These are phyloP conservation scores for Cyclargus thomasi DNA, from an alignment of 1,140 invertebrate species.

Conservation along the genomic window DNA sequence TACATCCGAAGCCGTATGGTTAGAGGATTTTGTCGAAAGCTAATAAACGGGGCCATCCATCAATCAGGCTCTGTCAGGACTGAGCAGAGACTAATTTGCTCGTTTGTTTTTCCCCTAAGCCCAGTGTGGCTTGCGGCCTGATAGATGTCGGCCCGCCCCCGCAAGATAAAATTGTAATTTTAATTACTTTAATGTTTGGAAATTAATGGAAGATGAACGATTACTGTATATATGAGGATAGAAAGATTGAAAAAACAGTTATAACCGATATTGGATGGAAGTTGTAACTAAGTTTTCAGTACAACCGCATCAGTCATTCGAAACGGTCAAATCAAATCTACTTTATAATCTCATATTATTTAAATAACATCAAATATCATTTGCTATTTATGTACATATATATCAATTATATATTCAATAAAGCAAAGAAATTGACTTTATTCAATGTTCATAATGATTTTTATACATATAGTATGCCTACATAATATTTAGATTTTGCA, in stretches of 20 bases:
- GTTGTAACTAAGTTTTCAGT: neutral
- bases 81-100: constrained; percentile 59
- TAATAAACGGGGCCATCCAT: constrained; percentile 54
- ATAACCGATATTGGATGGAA: neutral
- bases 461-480: too few relatives aligned
- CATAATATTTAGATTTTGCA: too few relatives aligned
- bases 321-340: too few relatives aligned
- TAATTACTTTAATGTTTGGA: constrained; percentile 3
- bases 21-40: constrained; percentile 44
- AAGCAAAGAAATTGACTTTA: too few relatives aligned
- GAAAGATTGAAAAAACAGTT: neutral
- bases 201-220: neutral
- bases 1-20: constrained; percentile 2
- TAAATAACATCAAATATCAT: too few relatives aligned
- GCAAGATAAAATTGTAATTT: constrained; percentile 8
- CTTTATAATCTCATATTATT: too few relatives aligned
- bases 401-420: too few relatives aligned
- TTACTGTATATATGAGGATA: neutral
- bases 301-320: too few relatives aligned
- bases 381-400: too few relatives aligned
- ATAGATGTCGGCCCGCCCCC: constrained; percentile 43
- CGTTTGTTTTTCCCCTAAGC: constrained; percentile 64
- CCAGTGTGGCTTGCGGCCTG: constrained; percentile 37
- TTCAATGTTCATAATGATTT: too few relatives aligned
- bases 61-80: constrained; percentile 60